Percentiles rank a stretch among this genome's conserved stretches.
Conservation (phyloP, 2,888 invertebrate genomes). For the Aleiodes leptofemur region DNA sequence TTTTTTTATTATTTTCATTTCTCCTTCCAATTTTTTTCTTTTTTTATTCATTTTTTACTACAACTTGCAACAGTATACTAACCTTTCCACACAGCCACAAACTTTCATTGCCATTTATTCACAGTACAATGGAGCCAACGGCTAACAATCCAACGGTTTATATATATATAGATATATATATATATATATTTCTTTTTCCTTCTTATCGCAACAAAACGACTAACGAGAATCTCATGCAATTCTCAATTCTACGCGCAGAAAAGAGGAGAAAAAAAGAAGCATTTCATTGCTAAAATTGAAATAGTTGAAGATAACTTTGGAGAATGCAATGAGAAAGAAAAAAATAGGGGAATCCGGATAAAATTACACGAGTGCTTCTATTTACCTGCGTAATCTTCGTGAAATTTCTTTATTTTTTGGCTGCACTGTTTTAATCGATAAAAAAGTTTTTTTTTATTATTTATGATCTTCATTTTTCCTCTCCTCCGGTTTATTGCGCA, state of each 20-base stretch:
- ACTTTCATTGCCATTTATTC: constrained; percentile 37
- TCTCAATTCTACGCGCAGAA: background rate
- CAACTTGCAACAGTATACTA: constrained; percentile 6
- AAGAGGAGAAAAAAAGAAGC: too few species aligned
- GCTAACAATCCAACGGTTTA: constrained; percentile 27
- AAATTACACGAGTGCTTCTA: background rate
- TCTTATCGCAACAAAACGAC: constrained; percentile 10
- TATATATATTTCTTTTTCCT: background rate
- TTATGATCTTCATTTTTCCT: background rate
- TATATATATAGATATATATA: constrained; percentile 17
- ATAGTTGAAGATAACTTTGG: constrained; percentile 15
- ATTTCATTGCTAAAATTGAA: constrained; percentile 19
- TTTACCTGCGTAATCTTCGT: background rate
- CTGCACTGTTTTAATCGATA: background rate
- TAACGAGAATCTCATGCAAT: constrained; percentile 38
- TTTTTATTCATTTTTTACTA: constrained; percentile 9
- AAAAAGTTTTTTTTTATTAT: background rate
- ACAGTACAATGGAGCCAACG: constrained; percentile 15
- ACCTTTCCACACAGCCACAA: constrained; percentile 24
- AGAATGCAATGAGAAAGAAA: constrained; percentile 11
- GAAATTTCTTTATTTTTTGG: background rate
- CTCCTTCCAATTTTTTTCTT: background rate
- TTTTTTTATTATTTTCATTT: constrained; percentile 5
- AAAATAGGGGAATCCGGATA: background rate
- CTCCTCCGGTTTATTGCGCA: too few species aligned